These are phyloP conservation scores for Tiphia femorata DNA, from an alignment of 2,888 invertebrate species.

Conservation along the genomic window DNA sequence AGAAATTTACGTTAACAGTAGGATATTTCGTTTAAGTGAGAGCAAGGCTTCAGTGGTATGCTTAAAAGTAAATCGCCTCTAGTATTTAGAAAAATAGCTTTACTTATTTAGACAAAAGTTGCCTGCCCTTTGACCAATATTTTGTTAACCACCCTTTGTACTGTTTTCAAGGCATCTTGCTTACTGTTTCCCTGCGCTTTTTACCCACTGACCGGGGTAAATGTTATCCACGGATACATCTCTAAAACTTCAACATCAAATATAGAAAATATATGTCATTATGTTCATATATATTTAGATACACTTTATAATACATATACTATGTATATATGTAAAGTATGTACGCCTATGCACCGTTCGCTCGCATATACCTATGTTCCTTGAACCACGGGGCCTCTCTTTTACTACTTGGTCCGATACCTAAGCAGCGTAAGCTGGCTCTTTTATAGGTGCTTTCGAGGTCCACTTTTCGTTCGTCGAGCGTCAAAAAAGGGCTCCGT, in stretches of 20 bases:
- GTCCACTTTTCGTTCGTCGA: constrained; percentile 44
- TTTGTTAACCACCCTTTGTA: constrained; percentile 67
- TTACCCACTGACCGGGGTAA: constrained; percentile 45
- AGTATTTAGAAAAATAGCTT: constrained; percentile 67
- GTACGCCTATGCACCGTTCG: constrained; percentile 60
- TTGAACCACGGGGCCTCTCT: constrained; percentile 49
- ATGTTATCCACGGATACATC: constrained; percentile 59
- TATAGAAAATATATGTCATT: constrained; percentile 69
- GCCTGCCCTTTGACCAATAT: constrained; percentile 68
- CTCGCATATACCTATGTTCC: constrained; percentile 50
- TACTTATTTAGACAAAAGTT: constrained; percentile 68
- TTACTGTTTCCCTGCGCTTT: constrained; percentile 66
- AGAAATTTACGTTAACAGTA: constrained; percentile 35
- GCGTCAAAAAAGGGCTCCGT: constrained; percentile 44
- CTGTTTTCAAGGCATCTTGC: constrained; percentile 71
- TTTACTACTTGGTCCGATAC: constrained; percentile 54
- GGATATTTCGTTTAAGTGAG: constrained; percentile 58
- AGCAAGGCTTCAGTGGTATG: constrained; percentile 69
- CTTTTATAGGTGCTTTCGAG: constrained; percentile 57
- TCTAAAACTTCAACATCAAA: constrained; percentile 68
- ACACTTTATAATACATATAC: constrained; percentile 62
- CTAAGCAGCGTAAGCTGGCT: constrained; percentile 52
- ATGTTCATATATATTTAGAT: constrained; percentile 61
- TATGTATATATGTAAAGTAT: constrained; percentile 57
- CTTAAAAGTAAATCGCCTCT: constrained; percentile 65